Evolutionary conservation across 2,888 invertebrate genomes (phyloP).

Genomic region (Sepiola atlantica): DNA sequence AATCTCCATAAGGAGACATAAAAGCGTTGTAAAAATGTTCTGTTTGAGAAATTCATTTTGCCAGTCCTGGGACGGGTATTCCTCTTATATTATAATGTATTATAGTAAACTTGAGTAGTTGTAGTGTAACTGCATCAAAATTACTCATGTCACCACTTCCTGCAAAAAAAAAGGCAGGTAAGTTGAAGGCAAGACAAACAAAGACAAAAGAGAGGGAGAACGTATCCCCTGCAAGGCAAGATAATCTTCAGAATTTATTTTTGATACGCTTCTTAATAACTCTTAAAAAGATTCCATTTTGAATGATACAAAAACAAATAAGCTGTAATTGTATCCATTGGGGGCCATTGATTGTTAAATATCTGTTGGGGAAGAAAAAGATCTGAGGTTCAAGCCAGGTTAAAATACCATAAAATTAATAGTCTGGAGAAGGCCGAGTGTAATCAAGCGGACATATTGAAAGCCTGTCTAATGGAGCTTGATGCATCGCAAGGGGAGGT

Average conservation of each 20-base stretch:
- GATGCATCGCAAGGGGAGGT: neutral
- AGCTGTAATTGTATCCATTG: neutral
- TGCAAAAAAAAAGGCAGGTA: neutral
- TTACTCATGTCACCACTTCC: neutral
- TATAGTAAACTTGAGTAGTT: too few species aligned
- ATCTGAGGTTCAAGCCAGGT: slow-evolving; percentile 8
- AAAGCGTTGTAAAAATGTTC: too few species aligned
- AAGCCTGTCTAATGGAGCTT: neutral
- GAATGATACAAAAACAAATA: slow-evolving; percentile 32
- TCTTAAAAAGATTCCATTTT: neutral
- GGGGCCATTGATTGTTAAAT: neutral
- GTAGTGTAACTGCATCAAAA: neutral
- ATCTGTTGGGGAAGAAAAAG: neutral
- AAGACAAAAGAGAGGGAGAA: neutral
- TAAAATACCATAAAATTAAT: slow-evolving; percentile 13
- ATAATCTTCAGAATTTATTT: neutral
- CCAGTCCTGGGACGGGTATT: too few species aligned
- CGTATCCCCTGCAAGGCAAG: neutral
- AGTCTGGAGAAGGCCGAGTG: neutral
- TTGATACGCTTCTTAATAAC: neutral
- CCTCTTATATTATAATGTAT: too few species aligned
- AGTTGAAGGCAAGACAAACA: neutral
- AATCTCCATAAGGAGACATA: too few species aligned
- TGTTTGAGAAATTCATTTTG: too few species aligned
- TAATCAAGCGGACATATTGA: neutral